Conservation (phyloP, 2,113 vertebrate genomes). For the Eonycteris spelaea region DNA sequence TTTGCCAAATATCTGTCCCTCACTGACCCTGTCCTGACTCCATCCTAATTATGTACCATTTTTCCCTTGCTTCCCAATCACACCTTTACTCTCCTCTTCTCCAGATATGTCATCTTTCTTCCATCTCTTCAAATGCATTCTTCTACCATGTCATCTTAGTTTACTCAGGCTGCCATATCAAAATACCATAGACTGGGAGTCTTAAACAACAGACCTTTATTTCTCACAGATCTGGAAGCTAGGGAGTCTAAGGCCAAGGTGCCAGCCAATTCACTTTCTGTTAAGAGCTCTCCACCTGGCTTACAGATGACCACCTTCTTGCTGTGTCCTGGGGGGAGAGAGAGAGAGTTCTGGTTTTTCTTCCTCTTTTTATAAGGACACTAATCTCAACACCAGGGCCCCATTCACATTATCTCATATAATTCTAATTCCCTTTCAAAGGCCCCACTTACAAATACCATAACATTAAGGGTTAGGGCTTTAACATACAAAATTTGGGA, state of each 20-base stretch:
- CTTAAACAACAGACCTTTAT: not conserved
- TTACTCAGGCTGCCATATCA: not conserved
- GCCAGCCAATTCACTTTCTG: not conserved
- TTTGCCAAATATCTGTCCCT: not conserved
- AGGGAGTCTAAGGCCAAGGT: not conserved
- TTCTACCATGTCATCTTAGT: not conserved
- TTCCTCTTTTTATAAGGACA: not conserved
- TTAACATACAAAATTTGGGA: not conserved
- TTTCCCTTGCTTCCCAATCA: rapidly evolving
- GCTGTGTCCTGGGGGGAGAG: not conserved
- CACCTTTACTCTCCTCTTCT: not conserved
- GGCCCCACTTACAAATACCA: not conserved
- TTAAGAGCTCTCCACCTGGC: not conserved
- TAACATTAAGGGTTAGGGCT: not conserved
- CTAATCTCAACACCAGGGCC: not conserved
- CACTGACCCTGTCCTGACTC: not conserved
- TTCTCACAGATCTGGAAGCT: not conserved
- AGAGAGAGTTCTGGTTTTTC: not conserved
- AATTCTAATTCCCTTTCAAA: not conserved
- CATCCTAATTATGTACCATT: not conserved
- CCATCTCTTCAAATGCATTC: not conserved
- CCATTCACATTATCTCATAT: not conserved
- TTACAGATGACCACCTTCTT: not conserved
- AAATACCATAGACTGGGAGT: not conserved
- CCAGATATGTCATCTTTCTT: not conserved